Conservation (phyloP, 30 jellyfish, hydroid and myxozoan genomes). For the Nemopilema nomurai region DNA sequence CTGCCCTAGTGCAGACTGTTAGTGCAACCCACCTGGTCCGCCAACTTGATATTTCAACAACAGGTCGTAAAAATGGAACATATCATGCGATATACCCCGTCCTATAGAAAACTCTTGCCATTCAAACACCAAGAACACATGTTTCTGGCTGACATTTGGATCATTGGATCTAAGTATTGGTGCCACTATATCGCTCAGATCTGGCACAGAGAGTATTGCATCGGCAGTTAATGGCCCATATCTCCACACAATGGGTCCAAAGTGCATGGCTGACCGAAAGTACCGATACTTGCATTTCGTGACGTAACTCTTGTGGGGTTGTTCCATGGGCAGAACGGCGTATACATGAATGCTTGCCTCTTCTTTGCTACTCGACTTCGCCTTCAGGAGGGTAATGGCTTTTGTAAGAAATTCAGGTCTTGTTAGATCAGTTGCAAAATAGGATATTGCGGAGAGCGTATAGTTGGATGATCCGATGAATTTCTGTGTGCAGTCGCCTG, state of each 20-base stretch:
- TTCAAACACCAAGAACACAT: slow-evolving; percentile 21
- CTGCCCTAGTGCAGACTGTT: background rate
- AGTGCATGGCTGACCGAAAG: slow-evolving; percentile 36
- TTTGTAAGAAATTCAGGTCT: background rate
- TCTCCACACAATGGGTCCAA: slow-evolving; percentile 63
- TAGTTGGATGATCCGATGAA: background rate
- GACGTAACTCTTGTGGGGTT: background rate
- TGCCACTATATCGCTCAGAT: slow-evolving; percentile 36
- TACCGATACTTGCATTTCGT: slow-evolving; percentile 17
- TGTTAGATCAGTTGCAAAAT: background rate
- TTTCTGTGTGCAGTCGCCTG: background rate
- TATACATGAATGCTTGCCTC: slow-evolving; percentile 12
- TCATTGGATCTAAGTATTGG: slow-evolving; percentile 41
- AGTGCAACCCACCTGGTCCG: background rate
- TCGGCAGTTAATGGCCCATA: background rate
- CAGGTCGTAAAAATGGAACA: background rate
- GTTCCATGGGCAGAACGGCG: slow-evolving; percentile 12
- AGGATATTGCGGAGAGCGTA: slow-evolving; percentile 5
- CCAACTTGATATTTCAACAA: background rate
- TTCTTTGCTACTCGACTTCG: background rate
- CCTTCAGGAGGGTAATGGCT: background rate
- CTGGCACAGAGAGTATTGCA: slow-evolving; percentile 4
- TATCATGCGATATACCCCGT: background rate
- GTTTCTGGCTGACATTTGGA: background rate
- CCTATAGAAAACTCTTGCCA: slow-evolving; percentile 31